These are phyloP conservation scores for Clupea harengus DNA, from an alignment of 2,113 vertebrate genomes.

Conservation along the genomic window DNA sequence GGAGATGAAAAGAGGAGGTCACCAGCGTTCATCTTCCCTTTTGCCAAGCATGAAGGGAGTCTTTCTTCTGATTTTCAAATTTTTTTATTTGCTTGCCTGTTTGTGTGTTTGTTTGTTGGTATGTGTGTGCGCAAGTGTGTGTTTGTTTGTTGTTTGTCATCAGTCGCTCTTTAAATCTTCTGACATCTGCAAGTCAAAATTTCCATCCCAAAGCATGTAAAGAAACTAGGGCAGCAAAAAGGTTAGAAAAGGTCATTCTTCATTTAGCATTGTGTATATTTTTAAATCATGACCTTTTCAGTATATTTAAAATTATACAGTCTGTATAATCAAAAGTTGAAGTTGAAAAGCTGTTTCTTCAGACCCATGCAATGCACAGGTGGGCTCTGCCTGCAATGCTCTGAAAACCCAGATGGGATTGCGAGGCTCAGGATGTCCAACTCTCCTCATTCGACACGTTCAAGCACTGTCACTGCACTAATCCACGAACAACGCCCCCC, in stretches of 20 bases:
- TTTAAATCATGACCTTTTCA: background rate
- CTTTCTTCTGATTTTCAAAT: background rate
- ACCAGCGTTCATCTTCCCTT: background rate
- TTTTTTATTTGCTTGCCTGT: background rate
- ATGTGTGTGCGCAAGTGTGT: background rate
- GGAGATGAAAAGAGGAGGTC: background rate
- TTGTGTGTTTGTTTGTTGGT: background rate
- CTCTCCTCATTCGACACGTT: background rate
- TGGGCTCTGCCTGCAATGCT: background rate
- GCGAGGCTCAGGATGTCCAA: background rate
- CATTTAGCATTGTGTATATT: background rate
- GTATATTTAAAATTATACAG: background rate
- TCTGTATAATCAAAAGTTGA: background rate
- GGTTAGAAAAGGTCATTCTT: background rate
- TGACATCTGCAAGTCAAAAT: slow-evolving; percentile 4
- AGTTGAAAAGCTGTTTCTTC: background rate
- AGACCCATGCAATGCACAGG: background rate
- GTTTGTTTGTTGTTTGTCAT: background rate
- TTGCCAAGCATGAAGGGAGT: background rate
- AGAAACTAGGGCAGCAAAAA: background rate
- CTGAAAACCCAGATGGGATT: background rate
- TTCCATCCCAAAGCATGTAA: background rate
- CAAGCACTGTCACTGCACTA: background rate
- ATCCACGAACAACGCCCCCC: background rate
- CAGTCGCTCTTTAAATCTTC: background rate